phyloP scores from a whole-genome alignment of 2,797 vertebrate genomes.

The Pitangus sulphuratus region DNA sequence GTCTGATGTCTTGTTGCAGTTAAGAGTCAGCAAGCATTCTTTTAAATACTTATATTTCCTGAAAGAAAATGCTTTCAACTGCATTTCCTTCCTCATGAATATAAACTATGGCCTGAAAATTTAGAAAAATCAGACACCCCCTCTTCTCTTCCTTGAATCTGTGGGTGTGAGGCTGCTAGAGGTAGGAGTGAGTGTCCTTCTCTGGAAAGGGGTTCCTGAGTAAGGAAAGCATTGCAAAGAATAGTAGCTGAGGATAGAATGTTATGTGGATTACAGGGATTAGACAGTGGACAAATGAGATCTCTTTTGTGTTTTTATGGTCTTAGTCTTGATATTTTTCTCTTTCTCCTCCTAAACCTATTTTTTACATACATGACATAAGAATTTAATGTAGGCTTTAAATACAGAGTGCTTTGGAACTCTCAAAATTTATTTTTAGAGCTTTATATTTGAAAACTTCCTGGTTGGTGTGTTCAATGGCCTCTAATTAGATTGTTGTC shows the following conservation, averaged over 20 bases:
- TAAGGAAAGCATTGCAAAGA: neutral
- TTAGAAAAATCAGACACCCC: rapidly evolving
- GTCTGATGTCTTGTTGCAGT: neutral
- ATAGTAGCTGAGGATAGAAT: neutral
- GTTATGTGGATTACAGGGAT: neutral
- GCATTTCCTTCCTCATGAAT: neutral
- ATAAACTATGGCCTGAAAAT: neutral
- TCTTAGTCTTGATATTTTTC: neutral
- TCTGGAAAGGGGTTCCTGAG: neutral
- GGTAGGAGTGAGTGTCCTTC: no score
- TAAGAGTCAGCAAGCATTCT: neutral
- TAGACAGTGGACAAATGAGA: neutral
- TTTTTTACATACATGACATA: neutral
- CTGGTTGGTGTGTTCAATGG: neutral
- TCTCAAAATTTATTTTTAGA: neutral
- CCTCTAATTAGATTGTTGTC: neutral
- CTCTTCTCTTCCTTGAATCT: neutral
- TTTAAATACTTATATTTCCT: neutral
- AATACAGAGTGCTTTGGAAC: neutral
- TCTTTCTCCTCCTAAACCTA: neutral
- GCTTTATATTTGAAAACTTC: neutral
- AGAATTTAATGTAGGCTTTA: neutral
- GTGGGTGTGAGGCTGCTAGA: neutral
- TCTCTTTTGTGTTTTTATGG: neutral
- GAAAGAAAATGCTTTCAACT: neutral